A percentile compares a stretch with the other conserved stretches of the same genome.
Evolutionary conservation across 2,113 vertebrate genomes (phyloP).

Genomic region (Lycaon pictus): DNA sequence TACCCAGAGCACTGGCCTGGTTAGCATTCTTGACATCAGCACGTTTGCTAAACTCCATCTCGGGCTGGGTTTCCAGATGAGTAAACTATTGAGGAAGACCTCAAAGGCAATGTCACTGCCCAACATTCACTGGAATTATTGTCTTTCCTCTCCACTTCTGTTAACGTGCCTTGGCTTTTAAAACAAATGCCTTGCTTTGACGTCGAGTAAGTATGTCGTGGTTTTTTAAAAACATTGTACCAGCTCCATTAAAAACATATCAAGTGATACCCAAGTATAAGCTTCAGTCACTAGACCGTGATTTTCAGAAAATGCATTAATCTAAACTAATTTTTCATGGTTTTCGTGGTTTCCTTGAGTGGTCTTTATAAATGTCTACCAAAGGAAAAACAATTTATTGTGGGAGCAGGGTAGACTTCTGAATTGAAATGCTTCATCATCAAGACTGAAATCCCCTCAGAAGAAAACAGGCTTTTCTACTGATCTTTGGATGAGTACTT

Average conservation of each 20-base stretch:
- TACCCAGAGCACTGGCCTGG: background rate
- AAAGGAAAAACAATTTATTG: conserved; percentile 57
- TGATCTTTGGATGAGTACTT: conserved; percentile 10
- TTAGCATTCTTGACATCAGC: background rate
- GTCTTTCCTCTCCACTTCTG: background rate
- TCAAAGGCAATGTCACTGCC: background rate
- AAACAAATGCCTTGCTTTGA: conserved; percentile 66
- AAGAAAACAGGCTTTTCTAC: conserved; percentile 34
- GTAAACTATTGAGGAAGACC: background rate
- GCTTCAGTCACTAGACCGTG: conserved; percentile 50
- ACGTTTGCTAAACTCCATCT: background rate
- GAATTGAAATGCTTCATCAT: conserved; percentile 16
- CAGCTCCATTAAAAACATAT: conserved; percentile 71
- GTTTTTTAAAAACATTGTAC: conserved; percentile 4
- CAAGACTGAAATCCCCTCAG: conserved; percentile 23
- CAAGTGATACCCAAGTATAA: conserved; percentile 53
- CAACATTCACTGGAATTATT: background rate
- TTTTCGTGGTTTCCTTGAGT: conserved; percentile 70
- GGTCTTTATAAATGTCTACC: conserved; percentile 40
- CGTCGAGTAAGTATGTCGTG: background rate
- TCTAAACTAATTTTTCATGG: conserved; percentile 77
- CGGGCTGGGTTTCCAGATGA: background rate
- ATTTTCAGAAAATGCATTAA: conserved; percentile 78
- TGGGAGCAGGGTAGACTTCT: conserved; percentile 24
- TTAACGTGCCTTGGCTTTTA: conserved; percentile 46